Base-by-base conservation (phyloP, 2,888 invertebrate species). In the Lepidonotus clava region DNA sequence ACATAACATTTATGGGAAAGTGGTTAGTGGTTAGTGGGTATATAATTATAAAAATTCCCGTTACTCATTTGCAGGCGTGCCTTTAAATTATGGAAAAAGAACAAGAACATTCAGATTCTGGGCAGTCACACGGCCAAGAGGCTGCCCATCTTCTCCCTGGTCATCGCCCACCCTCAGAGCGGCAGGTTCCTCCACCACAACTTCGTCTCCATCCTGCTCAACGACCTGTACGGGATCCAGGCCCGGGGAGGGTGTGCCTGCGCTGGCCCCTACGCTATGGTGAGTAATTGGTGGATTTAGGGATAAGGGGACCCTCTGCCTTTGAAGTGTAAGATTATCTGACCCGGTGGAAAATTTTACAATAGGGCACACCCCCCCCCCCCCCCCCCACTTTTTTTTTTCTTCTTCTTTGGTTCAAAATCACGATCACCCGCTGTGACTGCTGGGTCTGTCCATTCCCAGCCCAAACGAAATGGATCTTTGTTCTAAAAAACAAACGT, bases 181-280 rank as follows among this genome's bases (percentile, higher is more conserved):
- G 97, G 97, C 4, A 91, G 96, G 21, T 98, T 97, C 93, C 96
- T 98, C 0, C 98, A 98, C 93, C 97, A 98, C 94, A 98, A 98
- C 94, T 96, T 97, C 95, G 96, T 98, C 14, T 96, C 97, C 90
- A 97, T 97, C 14, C 96, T 98, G 32, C 95, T 98, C 76, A 98
- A 98, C 92, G 98, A 98, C 92, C 96, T 98, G 40, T 98, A 98
- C 93, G 98, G 98, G 0, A 97, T 98, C 85, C 98, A 98, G 94
- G 97, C 94, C 4, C 90, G 94, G 85, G 93, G 94, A 14, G 94
- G 94, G 1, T 95, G 94, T 90, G 94, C 96, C 28, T 97, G 97
- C 94, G 97, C 97, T 80, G 96, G 97, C 84, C 96, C 97, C 86
- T 98, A 98, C 92, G 97, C 97, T 28, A 90, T 92, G 92, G 93